Evolutionary conservation across 2,797 vertebrate species (phyloP), one percentile per base, ranked within the genome.

Genomic region (Aeoliscus strigatus): DNA sequence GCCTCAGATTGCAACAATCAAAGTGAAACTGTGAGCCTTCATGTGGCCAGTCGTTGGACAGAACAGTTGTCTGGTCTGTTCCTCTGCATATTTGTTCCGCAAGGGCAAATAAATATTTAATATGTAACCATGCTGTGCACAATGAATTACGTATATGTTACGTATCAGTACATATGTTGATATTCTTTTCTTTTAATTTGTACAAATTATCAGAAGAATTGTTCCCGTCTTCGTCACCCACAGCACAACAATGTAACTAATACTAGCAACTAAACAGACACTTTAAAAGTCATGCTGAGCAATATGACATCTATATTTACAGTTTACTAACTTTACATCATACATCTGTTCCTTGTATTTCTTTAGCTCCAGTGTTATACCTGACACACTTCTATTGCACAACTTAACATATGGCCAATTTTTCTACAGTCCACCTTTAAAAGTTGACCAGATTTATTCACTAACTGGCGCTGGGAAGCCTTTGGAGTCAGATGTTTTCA

Each of bases 391-490:
- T 39, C 1, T 26, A 13, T n/a, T 55, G 17, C 28, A 42, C 29
- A 47, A 53, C 28, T 66, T 12, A 32, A 31, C 40, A 17, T 16
- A 40, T 7, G 24, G 36, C 13, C n/a, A 29, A 26, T 54, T 44
- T 38, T 27, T 11, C 25, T 34, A 13, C 9, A 14, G 10, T 38
- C 27, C 5, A 17, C 33, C 51, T n/a, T 14, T 38, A 8, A 23
- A 0, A 18, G 41, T 40, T 61, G n/a, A 4, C 14, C 14, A 17
- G 30, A 16, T 32, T 52, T 78, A 87, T 60, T 77, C 69, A 64
- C 81, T 83, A 24, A 66, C 74, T 51, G 83, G 80, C 27, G 80
- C 77, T 14, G 80, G 81, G 25, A 75, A 25, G 25, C 29, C 68
- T 33, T 32, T 64, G 24, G 56, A 43, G 37, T 75, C 67, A 25